Conservation (phyloP, 2,888 invertebrate species). For the Lutraria lutraria region DNA sequence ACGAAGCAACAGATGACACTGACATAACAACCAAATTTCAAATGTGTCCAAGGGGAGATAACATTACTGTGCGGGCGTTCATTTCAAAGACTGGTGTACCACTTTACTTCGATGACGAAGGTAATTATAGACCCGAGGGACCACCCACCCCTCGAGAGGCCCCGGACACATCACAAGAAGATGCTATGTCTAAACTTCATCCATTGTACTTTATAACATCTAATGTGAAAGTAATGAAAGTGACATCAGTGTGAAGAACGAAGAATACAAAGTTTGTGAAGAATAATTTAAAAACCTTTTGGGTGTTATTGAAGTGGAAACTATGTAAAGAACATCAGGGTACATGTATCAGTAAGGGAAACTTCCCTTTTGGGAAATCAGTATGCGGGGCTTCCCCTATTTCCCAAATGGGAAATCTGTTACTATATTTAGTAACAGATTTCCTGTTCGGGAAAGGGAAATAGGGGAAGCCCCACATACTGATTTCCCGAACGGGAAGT, state of each 20-base stretch:
- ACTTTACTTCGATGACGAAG: constrained; percentile 66
- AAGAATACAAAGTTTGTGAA: constrained; percentile 14
- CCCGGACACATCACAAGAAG: neutral
- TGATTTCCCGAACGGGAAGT: too few relatives aligned
- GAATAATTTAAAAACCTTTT: neutral
- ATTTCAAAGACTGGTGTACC: constrained; percentile 69
- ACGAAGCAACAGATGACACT: constrained; percentile 55
- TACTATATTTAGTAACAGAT: too few relatives aligned
- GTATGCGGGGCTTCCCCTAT: too few relatives aligned
- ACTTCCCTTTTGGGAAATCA: too few relatives aligned
- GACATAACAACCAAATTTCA: constrained; percentile 71
- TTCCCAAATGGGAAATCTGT: too few relatives aligned
- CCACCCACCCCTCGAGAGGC: constrained; percentile 30
- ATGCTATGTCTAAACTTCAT: constrained; percentile 45
- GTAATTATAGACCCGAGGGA: constrained; percentile 68
- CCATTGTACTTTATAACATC: constrained; percentile 65
- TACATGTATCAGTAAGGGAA: too few relatives aligned
- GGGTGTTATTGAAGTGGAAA: neutral
- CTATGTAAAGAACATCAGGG: too few relatives aligned
- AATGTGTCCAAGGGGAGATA: constrained; percentile 59
- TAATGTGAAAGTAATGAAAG: constrained; percentile 61
- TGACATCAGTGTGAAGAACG: constrained; percentile 61
- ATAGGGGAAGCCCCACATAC: too few relatives aligned
- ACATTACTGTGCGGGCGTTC: constrained; percentile 58
- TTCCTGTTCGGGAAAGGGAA: too few relatives aligned